These are phyloP conservation scores for Temnopleurus reevesii DNA, from an alignment of 53 echinoderm and acorn worm genomes.

Conservation along the genomic window DNA sequence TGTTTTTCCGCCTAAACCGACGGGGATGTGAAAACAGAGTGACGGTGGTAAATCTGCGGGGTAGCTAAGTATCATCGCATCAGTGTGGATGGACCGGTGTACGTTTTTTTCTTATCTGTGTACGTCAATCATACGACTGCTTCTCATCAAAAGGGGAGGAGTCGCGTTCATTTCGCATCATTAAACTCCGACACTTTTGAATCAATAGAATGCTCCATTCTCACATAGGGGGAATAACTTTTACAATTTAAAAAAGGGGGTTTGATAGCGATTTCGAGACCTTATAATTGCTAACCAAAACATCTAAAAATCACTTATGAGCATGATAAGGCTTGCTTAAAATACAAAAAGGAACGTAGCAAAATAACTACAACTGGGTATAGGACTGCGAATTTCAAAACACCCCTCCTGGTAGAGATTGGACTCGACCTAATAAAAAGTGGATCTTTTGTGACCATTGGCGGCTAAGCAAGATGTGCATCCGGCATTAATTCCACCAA, in stretches of 20 bases:
- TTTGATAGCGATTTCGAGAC: not conserved
- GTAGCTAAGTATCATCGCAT: not conserved
- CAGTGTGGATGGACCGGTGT: too few relatives aligned
- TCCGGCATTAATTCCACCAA: slow-evolving; percentile 58
- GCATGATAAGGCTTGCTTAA: too few relatives aligned
- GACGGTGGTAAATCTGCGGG: not conserved
- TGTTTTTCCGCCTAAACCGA: slow-evolving; percentile 17
- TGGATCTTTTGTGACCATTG: slow-evolving; percentile 60
- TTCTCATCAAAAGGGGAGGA: slow-evolving; percentile 26
- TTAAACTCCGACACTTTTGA: slow-evolving; percentile 54
- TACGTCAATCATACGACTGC: slow-evolving; percentile 1
- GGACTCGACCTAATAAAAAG: slow-evolving; percentile 18
- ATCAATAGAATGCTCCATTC: slow-evolving; percentile 17
- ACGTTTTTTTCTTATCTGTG: too few relatives aligned
- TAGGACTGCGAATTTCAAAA: not conserved
- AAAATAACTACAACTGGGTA: not conserved
- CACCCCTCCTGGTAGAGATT: not conserved
- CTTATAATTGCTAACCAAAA: not conserved
- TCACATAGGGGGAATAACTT: not conserved
- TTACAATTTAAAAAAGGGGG: not conserved
- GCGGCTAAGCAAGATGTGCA: slow-evolving; percentile 51
- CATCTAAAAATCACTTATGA: not conserved
- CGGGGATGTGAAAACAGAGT: slow-evolving; percentile 6
- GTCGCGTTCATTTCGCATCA: slow-evolving; percentile 27
- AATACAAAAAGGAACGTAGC: too few relatives aligned